These are phyloP conservation scores for Anguilla japonica DNA, from an alignment of 2,113 vertebrate genomes.

Conservation along the genomic window DNA sequence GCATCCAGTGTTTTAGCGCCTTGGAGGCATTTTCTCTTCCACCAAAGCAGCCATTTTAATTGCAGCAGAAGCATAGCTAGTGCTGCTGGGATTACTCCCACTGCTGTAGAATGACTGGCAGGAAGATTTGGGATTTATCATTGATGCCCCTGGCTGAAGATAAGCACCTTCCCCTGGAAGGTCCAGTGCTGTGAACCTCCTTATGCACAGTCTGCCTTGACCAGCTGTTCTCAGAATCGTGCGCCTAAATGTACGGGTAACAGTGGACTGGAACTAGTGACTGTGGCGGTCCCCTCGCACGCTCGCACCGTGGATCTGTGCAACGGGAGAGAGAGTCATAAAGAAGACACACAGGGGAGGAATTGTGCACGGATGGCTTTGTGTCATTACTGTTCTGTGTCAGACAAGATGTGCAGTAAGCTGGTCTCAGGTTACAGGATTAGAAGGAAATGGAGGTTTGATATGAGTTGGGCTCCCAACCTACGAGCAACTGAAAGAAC, in stretches of 20 bases:
- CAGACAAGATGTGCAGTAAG: neutral
- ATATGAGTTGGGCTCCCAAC: constrained; percentile 24
- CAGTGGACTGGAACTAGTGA: neutral
- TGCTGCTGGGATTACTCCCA: neutral
- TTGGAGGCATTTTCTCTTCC: neutral
- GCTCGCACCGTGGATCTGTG: neutral
- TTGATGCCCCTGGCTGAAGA: neutral
- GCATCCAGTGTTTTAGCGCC: neutral
- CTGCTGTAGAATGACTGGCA: neutral
- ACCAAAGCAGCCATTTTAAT: neutral
- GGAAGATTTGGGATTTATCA: constrained; percentile 2
- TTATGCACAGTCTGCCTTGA: neutral
- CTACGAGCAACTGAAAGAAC: constrained; percentile 32
- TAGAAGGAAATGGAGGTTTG: neutral
- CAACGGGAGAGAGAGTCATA: neutral
- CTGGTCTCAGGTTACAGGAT: neutral
- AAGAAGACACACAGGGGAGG: neutral
- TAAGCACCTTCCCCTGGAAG: neutral
- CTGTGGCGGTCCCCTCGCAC: neutral
- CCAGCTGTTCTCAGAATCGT: neutral
- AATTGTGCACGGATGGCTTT: neutral
- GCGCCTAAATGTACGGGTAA: neutral
- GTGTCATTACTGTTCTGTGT: neutral
- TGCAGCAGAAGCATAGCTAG: neutral
- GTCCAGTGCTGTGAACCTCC: neutral